Evolutionary conservation across 1,140 invertebrate species (phyloP), one percentile per base, ranked within the genome.

Genomic region (Drosophila nigromelanica): DNA sequence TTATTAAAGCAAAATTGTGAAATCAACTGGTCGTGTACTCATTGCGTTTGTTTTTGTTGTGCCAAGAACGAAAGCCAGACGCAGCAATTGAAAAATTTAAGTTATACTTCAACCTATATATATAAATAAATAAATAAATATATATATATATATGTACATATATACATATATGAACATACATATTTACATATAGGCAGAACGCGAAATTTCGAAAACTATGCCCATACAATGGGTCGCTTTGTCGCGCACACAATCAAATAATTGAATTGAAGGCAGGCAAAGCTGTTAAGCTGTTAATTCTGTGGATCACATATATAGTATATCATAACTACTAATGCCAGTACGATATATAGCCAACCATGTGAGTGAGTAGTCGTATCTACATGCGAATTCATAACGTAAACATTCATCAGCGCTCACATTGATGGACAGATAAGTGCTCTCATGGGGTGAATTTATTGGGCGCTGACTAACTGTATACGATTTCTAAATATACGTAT

Each of bases 211-310:
- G 51, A 81, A 76, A 63, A 54, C 47, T 81, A 85, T 79, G 55
- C 18, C 21, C 82, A 68, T 15, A 87, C 81, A 86, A 87, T 87
- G 75, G 55, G 45, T 33, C 63, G 51, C 66, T 62, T 51, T 73
- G 71, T 68, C 11, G 18, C 15, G 70, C 66, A 70, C 81, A 48
- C 70, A 71, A 62, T 61, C 45, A 54, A 66, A 76, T 86, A 87
- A 87, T 86, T 86, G 82, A 87, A 86, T 86, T 86, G 81, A 81
- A 78, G 81, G 75, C 82, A 78, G 78, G 78, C 82, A 76, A 86
- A 82, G 75, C 43, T 69, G 78, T 87, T 86, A 60, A 61, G 67
- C 82, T 48, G 50, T 45, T 69, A 56, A 78, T 62, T 62, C 63
- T 33, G 52, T 45, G 30, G 12, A 43, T 12, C 47, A 66, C 4